phyloP scores from a whole-genome alignment of 2,888 invertebrate species.

The Rhaphigaster nebulosa region DNA sequence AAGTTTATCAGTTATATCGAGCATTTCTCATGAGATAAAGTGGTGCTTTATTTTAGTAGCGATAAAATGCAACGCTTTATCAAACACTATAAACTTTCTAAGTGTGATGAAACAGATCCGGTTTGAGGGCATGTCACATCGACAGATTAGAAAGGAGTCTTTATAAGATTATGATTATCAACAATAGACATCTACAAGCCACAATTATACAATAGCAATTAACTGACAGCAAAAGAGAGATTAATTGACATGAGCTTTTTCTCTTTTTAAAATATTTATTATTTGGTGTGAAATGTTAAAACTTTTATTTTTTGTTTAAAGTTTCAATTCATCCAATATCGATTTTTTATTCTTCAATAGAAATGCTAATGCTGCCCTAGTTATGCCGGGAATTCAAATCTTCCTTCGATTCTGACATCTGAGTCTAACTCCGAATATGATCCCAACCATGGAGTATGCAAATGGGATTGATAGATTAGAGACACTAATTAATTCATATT shows the following conservation, averaged over 20 bases:
- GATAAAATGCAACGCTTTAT: constrained; percentile 27
- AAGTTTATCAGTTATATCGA: background rate
- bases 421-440: background rate
- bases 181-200: background rate
- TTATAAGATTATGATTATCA: background rate
- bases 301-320: background rate
- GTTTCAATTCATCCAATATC: background rate
- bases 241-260: background rate
- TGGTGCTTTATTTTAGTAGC: constrained; percentile 17
- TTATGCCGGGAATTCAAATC: background rate
- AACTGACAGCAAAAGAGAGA: background rate
- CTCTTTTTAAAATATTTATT: no score
- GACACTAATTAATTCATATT: background rate
- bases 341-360: background rate
- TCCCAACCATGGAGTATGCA: background rate
- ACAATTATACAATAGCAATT: background rate
- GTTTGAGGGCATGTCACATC: background rate
- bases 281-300: background rate
- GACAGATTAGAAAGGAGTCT: background rate
- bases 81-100: constrained; percentile 37
- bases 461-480: background rate
- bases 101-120: constrained; percentile 42
- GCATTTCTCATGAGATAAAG: constrained; percentile 6
- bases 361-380: constrained; percentile 9
- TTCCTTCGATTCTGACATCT: background rate